Evolutionary conservation across 2,888 invertebrate species (phyloP).

Genomic region (Cecidostiba fungosa): DNA sequence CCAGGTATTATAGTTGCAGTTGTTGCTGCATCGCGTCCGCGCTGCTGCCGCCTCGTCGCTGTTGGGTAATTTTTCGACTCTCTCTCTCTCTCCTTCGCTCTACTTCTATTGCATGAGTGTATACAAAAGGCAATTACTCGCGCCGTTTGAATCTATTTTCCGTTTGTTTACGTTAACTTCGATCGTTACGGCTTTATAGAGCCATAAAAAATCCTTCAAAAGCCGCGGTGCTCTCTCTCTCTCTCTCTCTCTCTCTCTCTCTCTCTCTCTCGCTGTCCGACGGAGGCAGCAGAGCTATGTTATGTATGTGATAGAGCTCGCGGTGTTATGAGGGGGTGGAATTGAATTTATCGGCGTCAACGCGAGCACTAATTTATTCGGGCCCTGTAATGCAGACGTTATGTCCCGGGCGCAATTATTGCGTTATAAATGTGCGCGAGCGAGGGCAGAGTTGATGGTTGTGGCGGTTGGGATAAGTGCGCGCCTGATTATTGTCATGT

Average conservation of each 20-base stretch:
- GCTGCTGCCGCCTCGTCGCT: background rate
- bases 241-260: background rate
- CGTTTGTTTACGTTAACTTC: constrained; percentile 45
- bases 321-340: background rate
- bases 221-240: background rate
- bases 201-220: constrained; percentile 48
- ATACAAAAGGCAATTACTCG: constrained; percentile 39
- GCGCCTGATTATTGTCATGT: constrained; percentile 27
- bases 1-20: constrained; percentile 5
- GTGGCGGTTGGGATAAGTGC: constrained; percentile 16
- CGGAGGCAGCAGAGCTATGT: background rate
- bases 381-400: constrained; percentile 22
- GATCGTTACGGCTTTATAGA: constrained; percentile 52
- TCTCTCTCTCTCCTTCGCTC: background rate
- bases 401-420: background rate
- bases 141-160: constrained; percentile 54
- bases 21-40: background rate
- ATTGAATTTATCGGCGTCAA: constrained; percentile 45
- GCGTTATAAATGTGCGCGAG: constrained; percentile 12
- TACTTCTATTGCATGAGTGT: background rate
- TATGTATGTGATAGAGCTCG: background rate
- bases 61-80: constrained; percentile 27
- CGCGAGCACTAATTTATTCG: constrained; percentile 45
- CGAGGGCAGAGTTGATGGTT: background rate
- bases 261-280: background rate